phyloP scores from a whole-genome alignment of 2,888 invertebrate genomes.

The Limnephilus rhombicus region DNA sequence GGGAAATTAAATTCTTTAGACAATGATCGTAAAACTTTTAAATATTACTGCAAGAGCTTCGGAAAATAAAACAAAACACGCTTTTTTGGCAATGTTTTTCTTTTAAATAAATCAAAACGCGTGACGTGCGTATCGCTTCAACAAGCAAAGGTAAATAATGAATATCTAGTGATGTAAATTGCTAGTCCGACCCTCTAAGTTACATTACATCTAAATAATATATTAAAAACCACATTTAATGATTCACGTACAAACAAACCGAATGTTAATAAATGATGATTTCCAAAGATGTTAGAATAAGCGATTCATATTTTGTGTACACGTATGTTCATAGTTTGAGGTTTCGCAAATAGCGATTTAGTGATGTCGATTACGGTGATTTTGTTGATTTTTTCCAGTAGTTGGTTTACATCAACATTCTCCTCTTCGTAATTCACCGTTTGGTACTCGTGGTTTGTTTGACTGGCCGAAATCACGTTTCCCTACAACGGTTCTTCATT shows the following conservation, averaged over 20 bases:
- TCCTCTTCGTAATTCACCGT: background rate
- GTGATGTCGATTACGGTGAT: background rate
- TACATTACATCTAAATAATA: background rate
- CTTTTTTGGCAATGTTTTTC: too few relatives aligned
- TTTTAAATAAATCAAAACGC: too few relatives aligned
- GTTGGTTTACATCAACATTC: background rate
- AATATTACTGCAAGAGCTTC: too few relatives aligned
- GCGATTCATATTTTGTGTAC: background rate
- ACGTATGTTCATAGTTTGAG: background rate
- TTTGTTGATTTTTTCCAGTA: background rate
- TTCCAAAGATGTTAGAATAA: background rate
- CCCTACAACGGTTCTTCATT: background rate
- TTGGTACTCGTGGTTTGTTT: background rate
- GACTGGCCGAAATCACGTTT: conserved; percentile 1
- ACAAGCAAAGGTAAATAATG: too few relatives aligned
- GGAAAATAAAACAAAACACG: too few relatives aligned
- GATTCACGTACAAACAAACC: background rate
- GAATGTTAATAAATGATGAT: background rate
- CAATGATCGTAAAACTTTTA: too few relatives aligned
- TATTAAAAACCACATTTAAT: background rate
- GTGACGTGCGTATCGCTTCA: too few relatives aligned
- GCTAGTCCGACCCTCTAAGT: too few relatives aligned
- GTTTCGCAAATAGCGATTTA: background rate
- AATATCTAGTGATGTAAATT: too few relatives aligned
- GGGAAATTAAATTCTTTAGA: too few relatives aligned